Percentiles rank a stretch among this genome's conserved stretches.
These are phyloP conservation scores for Daboia siamensis DNA, from an alignment of 2,113 vertebrate species.

Conservation along the genomic window DNA sequence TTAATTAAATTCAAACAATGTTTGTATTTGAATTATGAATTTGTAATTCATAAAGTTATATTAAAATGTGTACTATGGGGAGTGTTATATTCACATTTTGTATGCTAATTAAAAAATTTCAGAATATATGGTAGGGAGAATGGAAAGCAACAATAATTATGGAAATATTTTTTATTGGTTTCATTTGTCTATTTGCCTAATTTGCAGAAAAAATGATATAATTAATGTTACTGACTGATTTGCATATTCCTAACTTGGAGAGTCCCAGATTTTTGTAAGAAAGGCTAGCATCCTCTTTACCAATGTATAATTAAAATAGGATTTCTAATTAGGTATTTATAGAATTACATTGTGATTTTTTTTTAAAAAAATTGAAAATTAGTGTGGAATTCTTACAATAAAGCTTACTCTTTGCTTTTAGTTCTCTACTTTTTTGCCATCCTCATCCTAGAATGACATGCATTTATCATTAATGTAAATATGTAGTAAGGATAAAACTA, in stretches of 20 bases:
- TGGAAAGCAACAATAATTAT: background rate
- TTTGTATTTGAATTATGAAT: background rate
- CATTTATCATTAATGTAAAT: background rate
- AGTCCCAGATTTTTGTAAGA: background rate
- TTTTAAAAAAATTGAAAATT: background rate
- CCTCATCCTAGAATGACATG: background rate
- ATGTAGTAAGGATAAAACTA: constrained; percentile 11
- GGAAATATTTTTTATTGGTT: background rate
- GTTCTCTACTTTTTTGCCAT: background rate
- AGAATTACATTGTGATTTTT: background rate
- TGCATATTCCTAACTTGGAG: background rate
- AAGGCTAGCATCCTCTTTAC: background rate
- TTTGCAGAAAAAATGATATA: background rate
- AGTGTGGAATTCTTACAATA: background rate
- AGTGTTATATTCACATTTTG: background rate
- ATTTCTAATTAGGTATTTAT: background rate
- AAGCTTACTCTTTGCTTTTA: background rate
- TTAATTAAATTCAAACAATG: background rate
- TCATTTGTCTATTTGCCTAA: background rate
- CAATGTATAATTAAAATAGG: background rate
- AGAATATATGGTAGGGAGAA: background rate
- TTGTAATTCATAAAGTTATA: background rate
- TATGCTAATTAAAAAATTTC: background rate
- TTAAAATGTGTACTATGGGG: background rate
- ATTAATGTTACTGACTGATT: background rate